Percentiles rank a stretch among this genome's conserved stretches.
These are phyloP conservation scores for Anagrus nilaparvatae DNA, from an alignment of 1,140 invertebrate species.

Conservation along the genomic window DNA sequence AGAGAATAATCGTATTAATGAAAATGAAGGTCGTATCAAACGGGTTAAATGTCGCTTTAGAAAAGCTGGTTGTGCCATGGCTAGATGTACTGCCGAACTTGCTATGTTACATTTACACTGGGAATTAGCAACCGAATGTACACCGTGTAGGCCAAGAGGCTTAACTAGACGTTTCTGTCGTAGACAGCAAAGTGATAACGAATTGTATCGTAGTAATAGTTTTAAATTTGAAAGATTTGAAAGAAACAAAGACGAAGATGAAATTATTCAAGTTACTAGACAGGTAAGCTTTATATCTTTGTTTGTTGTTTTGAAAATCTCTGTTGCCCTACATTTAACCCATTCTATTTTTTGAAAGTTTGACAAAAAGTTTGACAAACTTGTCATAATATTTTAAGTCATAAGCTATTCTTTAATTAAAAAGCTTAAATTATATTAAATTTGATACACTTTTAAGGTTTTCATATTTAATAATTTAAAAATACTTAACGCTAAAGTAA, in stretches of 20 bases:
- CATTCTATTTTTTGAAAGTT: no score
- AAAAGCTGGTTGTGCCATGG: conserved; percentile 36
- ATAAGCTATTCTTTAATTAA: no score
- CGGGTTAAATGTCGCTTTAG: conserved; percentile 37
- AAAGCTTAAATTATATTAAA: no score
- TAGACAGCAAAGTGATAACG: conserved; percentile 58
- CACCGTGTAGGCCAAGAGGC: conserved; percentile 35
- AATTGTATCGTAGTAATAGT: conserved; percentile 71
- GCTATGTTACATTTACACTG: conserved; percentile 38
- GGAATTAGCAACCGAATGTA: conserved; percentile 36
- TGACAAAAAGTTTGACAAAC: no score
- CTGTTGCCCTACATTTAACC: no score
- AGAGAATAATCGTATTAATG: no score
- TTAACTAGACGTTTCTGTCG: conserved; percentile 57
- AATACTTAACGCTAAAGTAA: no score
- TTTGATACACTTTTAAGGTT: no score
- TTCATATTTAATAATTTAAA: no score
- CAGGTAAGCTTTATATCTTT: conserved; percentile 37
- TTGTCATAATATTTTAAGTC: no score
- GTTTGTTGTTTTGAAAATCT: background rate
- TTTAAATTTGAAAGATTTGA: conserved; percentile 76
- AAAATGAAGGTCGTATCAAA: conserved; percentile 36
- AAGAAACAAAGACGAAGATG: conserved; percentile 51
- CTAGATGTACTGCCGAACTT: conserved; percentile 35
- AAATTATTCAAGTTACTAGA: no score